Conservation (phyloP, 2,797 vertebrate genomes). For the Melanotaenia trifasciata region DNA sequence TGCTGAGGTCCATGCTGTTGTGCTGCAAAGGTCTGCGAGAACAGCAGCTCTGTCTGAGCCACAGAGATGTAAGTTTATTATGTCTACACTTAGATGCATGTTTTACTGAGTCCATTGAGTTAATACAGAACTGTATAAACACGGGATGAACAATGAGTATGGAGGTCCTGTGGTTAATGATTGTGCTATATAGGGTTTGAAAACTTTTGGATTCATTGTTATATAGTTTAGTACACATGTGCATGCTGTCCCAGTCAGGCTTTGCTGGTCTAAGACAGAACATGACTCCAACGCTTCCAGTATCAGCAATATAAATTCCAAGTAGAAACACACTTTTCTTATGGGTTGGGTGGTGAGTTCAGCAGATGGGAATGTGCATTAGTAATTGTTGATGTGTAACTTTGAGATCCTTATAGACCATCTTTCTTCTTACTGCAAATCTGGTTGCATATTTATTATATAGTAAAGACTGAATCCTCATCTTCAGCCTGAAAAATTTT, state of each 20-base stretch:
- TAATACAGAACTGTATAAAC: neutral
- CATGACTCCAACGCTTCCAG: neutral
- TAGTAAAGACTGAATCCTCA: too few species aligned
- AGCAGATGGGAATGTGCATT: neutral
- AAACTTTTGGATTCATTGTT: neutral
- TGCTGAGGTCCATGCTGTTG: slow-evolving; percentile 40
- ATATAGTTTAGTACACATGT: neutral
- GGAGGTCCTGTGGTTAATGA: neutral
- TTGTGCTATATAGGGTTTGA: neutral
- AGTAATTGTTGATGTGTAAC: neutral
- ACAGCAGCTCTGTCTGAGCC: slow-evolving; percentile 33
- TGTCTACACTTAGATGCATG: neutral
- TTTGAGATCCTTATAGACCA: neutral
- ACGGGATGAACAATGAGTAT: neutral
- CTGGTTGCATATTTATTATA: neutral
- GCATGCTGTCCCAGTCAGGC: neutral
- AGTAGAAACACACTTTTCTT: neutral
- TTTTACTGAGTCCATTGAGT: neutral
- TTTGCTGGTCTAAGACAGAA: neutral
- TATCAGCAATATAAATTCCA: neutral
- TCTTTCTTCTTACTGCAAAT: neutral
- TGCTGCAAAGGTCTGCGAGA: slow-evolving; percentile 35
- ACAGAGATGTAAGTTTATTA: slow-evolving; percentile 14
- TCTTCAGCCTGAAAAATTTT: too few species aligned
- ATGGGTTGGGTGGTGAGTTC: neutral